Conservation (phyloP, 2,113 vertebrate genomes). For the Perognathus longimembris region DNA sequence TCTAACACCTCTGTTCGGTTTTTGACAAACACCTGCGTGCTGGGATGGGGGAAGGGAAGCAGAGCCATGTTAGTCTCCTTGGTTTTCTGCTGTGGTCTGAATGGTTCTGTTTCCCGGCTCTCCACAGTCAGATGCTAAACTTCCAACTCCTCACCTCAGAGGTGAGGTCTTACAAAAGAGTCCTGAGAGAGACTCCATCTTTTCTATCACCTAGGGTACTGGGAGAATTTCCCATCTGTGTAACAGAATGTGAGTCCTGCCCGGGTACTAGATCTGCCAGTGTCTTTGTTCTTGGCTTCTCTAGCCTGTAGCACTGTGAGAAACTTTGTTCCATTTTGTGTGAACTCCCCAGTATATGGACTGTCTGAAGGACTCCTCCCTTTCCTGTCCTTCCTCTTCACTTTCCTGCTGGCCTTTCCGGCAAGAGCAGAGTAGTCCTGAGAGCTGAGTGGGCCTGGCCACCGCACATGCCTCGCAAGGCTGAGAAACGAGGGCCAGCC, state of each 20-base stretch:
- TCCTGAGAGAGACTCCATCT: too few species aligned
- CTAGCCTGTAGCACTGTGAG: background rate
- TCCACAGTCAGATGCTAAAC: too few species aligned
- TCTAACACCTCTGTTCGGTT: background rate
- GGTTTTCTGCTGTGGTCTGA: background rate
- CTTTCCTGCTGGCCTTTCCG: background rate
- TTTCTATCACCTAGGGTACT: background rate
- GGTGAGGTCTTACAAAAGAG: too few species aligned
- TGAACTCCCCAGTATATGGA: background rate
- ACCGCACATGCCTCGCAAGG: too few species aligned
- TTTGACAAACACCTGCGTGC: background rate
- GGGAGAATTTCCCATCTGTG: background rate
- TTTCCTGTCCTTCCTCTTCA: background rate
- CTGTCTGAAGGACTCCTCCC: background rate
- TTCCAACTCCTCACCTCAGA: background rate
- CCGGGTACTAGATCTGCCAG: background rate
- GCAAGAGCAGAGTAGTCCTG: background rate
- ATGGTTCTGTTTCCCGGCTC: background rate
- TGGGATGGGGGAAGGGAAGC: background rate
- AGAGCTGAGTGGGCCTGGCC: background rate
- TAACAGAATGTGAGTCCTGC: background rate
- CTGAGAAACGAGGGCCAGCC: background rate
- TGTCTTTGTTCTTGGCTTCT: too few species aligned
- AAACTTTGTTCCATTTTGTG: background rate
- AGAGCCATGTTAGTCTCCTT: background rate